Base-by-base conservation (phyloP, 2,888 invertebrate species). In the Drosophila macrospina region DNA sequence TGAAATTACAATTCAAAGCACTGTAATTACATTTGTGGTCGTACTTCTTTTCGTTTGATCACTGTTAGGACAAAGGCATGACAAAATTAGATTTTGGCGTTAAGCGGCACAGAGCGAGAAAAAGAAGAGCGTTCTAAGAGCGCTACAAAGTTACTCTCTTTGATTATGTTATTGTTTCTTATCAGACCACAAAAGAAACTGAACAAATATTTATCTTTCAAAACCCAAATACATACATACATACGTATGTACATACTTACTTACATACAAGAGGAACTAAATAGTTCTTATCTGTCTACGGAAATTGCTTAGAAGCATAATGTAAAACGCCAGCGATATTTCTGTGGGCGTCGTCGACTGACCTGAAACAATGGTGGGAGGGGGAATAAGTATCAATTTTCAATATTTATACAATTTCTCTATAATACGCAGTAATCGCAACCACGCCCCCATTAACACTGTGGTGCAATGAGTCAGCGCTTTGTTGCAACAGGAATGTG, bases 241-340 rank as follows among this genome's bases (percentile, higher is more conserved):
- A n/a, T n/a, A n/a, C n/a, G n/a, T n/a, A n/a, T n/a, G n/a, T n/a
- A n/a, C n/a, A n/a, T n/a, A n/a, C n/a, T n/a, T n/a, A n/a, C n/a
- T n/a, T n/a, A n/a, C n/a, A 47, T 15, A 45, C 34, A 48, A 15
- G 28, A 39, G 32, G 11, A 47, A 45, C 39, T 45, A 34, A 32
- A 28, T 41, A 7, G 16, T 42, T 47, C 71, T 74, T 67, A 67
- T 77, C 78, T 39, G 16, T 20, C 1, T 24, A 68, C 74, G 78
- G 63, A 74, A 74, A 74, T 67, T 56, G 52, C 52, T 52, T 52
- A 42, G 30, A 60, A 61, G 8, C 2, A 52, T 45, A 28, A 54
- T 32, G 36, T 2, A 54, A 45, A 64, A 64, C 24, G 34, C 3
- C 28, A 47, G 34, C 70, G 11, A 36, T 26, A 47, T 34, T 50